Percentiles rank a stretch among this genome's conserved stretches.
phyloP scores from a whole-genome alignment of 1,140 invertebrate species.

The Cydia splendana region DNA sequence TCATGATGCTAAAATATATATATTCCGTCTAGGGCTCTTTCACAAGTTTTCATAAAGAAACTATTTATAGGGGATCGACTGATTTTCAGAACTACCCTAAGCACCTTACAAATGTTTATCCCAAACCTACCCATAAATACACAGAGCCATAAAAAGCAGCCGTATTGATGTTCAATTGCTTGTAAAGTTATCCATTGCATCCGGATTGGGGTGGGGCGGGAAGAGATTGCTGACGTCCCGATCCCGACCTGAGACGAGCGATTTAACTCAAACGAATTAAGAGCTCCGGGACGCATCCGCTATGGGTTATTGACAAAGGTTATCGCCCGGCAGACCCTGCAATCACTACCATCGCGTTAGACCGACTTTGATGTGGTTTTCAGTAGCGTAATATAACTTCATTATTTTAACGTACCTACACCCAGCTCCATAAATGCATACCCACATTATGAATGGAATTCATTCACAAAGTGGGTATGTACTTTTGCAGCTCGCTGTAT shows the following conservation, averaged over 20 bases:
- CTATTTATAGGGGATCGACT: neutral
- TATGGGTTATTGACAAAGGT: neutral
- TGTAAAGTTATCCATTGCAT: slow-evolving; percentile 30
- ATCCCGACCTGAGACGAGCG: slow-evolving; percentile 22
- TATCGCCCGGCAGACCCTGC: neutral
- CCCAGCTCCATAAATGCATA: too few species aligned
- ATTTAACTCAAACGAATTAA: slow-evolving; percentile 30
- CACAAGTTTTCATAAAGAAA: neutral
- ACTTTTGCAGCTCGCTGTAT: too few species aligned
- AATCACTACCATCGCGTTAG: too few species aligned
- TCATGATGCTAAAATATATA: neutral
- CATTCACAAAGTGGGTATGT: too few species aligned
- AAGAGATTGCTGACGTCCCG: slow-evolving; percentile 11
- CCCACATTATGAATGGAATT: too few species aligned
- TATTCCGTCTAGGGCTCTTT: neutral
- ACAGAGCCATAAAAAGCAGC: slow-evolving; percentile 23
- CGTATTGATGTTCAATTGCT: slow-evolving; percentile 30
- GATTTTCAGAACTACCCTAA: neutral
- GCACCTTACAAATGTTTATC: neutral
- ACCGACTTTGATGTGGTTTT: too few species aligned
- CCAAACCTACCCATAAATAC: neutral
- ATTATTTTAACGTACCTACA: too few species aligned
- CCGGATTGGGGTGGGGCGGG: neutral
- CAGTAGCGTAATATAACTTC: too few species aligned
- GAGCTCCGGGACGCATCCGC: neutral